A percentile compares a stretch with the other conserved stretches of the same genome.
Conservation (phyloP, 2,797 vertebrate species). For the Crenichthys baileyi region DNA sequence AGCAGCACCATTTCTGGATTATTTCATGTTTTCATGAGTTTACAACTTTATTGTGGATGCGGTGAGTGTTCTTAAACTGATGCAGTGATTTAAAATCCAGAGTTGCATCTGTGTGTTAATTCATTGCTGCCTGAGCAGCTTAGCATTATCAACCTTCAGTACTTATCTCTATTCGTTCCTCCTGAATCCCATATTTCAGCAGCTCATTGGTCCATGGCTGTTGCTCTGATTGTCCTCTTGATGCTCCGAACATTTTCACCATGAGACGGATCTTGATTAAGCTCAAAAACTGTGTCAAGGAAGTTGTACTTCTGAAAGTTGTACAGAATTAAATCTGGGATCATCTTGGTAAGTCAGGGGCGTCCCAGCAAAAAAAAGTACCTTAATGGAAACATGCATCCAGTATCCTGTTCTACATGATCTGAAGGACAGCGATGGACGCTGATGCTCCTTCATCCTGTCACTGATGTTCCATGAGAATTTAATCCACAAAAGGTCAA, state of each 20-base stretch:
- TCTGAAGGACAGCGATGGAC: too few species aligned
- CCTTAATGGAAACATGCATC: neutral
- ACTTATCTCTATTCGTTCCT: neutral
- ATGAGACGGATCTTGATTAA: neutral
- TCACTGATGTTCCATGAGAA: too few species aligned
- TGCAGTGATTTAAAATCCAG: neutral
- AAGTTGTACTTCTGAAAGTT: neutral
- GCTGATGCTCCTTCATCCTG: too few species aligned
- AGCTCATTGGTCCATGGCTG: neutral
- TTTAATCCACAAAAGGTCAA: neutral
- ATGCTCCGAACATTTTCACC: neutral
- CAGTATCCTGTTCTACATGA: too few species aligned
- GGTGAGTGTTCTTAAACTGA: neutral
- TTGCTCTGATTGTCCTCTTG: neutral
- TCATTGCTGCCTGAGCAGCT: neutral
- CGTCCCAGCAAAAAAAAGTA: neutral
- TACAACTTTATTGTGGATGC: neutral
- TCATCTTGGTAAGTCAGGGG: too few species aligned
- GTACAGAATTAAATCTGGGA: neutral
- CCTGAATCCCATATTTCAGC: neutral
- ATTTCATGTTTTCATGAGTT: neutral
- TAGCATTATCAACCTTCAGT: neutral
- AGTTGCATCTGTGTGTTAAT: neutral
- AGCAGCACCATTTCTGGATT: neutral
- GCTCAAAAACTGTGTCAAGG: neutral